Percentiles rank a stretch among this genome's conserved stretches.
phyloP scores from a whole-genome alignment of 37 sponge, comb jelly and placozoan genomes.

The Lycopodina hypogea region DNA sequence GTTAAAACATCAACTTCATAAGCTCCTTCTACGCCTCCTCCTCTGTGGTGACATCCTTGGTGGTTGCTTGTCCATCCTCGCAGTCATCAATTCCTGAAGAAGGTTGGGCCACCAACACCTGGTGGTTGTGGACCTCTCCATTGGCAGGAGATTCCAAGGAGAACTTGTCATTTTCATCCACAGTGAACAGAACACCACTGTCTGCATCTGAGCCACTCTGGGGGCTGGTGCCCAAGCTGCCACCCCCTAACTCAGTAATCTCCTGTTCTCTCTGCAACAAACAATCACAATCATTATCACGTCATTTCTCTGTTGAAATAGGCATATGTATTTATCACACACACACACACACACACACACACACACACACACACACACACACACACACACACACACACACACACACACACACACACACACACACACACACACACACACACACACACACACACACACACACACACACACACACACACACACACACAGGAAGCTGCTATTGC shows the following conservation, averaged over 20 bases:
- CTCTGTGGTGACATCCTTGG: too few relatives aligned
- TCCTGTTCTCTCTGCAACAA: slow-evolving; percentile 19
- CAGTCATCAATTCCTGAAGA: too few relatives aligned
- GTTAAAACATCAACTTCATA: too few relatives aligned
- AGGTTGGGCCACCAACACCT: too few relatives aligned
- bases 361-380: neutral
- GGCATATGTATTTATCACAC: neutral
- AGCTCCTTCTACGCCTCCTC: too few relatives aligned
- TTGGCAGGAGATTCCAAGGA: slow-evolving; percentile 18
- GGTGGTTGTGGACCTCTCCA: slow-evolving; percentile 3
- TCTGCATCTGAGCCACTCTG: slow-evolving; percentile 32
- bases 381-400: too few relatives aligned
- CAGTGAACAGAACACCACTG: slow-evolving; percentile 48
- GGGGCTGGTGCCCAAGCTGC: neutral
- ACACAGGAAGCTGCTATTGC: neutral
- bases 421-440: too few relatives aligned
- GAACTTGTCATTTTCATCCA: slow-evolving; percentile 20
- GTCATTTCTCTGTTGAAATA: neutral
- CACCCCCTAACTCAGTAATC: slow-evolving; percentile 9
- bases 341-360: neutral
- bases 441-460: slow-evolving; percentile 2
- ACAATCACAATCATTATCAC: neutral
- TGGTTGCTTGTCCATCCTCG: too few relatives aligned
- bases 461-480: neutral
- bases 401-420: too few relatives aligned